Conservation (phyloP, 2,113 vertebrate genomes). For the Atractosteus spatula region DNA sequence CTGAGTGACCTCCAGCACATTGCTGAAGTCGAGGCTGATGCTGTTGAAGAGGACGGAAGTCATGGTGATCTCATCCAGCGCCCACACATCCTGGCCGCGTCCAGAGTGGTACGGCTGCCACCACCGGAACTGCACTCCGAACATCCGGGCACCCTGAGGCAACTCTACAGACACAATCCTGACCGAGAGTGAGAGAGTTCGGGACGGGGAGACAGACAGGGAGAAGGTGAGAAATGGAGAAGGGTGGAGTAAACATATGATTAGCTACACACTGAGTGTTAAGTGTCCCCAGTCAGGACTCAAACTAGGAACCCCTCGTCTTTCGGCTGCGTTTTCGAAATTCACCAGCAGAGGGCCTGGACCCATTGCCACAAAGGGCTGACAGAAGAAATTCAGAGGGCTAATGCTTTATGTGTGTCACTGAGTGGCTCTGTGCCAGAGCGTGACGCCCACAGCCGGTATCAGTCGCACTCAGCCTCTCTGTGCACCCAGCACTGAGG, state of each 20-base stretch:
- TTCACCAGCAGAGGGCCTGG: too few species aligned
- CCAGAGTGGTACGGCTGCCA: constrained; percentile 97
- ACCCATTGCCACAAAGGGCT: too few species aligned
- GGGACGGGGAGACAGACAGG: not conserved
- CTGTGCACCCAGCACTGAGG: not conserved
- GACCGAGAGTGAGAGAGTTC: constrained; percentile 7
- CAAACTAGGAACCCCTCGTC: too few species aligned
- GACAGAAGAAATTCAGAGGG: too few species aligned
- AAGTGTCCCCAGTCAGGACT: too few species aligned
- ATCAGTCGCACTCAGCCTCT: not conserved
- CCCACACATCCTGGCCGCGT: constrained; percentile 92
- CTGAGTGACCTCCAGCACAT: constrained; percentile 92
- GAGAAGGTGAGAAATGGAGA: not conserved
- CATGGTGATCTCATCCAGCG: constrained; percentile 96
- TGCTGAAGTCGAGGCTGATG: constrained; percentile 94
- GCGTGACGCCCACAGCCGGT: not conserved
- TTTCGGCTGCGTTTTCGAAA: too few species aligned
- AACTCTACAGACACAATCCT: constrained; percentile 96
- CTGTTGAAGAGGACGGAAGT: constrained; percentile 95
- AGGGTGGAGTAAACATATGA: too few species aligned
- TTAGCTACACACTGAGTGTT: too few species aligned
- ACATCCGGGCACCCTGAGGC: constrained; percentile 82
- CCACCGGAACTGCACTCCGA: constrained; percentile 97
- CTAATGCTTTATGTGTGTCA: not conserved
- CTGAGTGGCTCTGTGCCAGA: not conserved